A percentile compares a stretch with the other conserved stretches of the same genome.
Conservation (phyloP, 2,113 vertebrate species). For the Tapirus terrestris region DNA sequence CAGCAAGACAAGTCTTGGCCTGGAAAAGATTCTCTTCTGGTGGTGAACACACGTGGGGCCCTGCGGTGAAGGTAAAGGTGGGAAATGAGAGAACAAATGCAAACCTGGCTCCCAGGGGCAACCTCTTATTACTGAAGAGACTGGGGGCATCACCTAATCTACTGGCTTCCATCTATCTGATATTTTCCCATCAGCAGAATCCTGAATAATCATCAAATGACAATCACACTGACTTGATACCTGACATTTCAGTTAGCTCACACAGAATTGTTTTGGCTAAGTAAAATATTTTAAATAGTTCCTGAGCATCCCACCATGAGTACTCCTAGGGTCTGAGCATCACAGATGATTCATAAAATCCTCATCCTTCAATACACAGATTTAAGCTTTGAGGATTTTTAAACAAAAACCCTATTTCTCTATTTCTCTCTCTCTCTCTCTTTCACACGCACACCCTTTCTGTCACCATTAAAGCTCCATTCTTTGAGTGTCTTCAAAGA, state of each 20-base stretch:
- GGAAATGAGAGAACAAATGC: not conserved
- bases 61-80: not conserved
- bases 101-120: not conserved
- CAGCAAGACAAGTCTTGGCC: not conserved
- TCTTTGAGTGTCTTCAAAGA: conserved; percentile 45
- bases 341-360: not conserved
- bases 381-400: not conserved
- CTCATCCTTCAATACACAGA: not conserved
- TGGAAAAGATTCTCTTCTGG: not conserved
- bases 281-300: not conserved
- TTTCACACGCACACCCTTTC: too few species aligned
- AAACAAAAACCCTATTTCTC: not conserved
- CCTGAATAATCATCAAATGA: not conserved
- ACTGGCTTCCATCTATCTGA: too few species aligned
- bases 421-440: not conserved
- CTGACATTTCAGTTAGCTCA: not conserved
- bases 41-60: fast-evolving
- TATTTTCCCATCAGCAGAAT: not conserved
- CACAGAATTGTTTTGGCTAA: not conserved
- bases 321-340: not conserved
- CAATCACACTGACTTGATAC: not conserved
- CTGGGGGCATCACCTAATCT: not conserved
- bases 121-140: not conserved
- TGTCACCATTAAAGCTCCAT: not conserved
- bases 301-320: not conserved